Base-by-base conservation (phyloP, 1,140 invertebrate species). In the Steinernema feltiae region DNA sequence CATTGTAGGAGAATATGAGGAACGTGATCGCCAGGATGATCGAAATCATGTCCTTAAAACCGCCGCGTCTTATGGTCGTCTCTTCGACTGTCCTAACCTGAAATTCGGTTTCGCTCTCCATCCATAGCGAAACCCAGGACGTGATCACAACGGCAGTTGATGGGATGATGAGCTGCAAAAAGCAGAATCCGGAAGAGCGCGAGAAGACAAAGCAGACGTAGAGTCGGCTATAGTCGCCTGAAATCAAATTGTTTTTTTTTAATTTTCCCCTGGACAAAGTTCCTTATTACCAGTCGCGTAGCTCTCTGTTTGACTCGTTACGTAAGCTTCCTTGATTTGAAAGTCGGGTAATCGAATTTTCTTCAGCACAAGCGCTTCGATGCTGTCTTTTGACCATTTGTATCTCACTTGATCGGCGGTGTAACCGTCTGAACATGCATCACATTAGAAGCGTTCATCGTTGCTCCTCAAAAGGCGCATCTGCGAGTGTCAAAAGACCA, bases 1-100 rank as follows among this genome's bases (percentile, higher is more conserved):
- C 93, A 88, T 97, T 97, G 83, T 94, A 97, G 82, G 93, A 96
- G 80, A 95, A 97, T 93, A 98, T 97, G 81, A 98, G 91, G 79
- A 95, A 97, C 82, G 95, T 97, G 94, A 98, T 97, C 84, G 95
- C 97, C 88, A 97, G 91, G 88, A 97, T 87, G 29, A 79, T 93
- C 88, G 78, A 97, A 88, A 94, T 96, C 85, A 97, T 94, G 86
- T 94, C 79, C 84, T 97, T 90, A 82, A 94, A 32, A 41, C 35
- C n/a, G n/a, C n/a, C n/a, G n/a, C n/a, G n/a, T n/a, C n/a, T n/a
- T n/a, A n/a, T n/a, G n/a, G n/a, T n/a, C 41, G n/a, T 46, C 7
- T 46, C 32, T 31, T 15, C 18, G 30, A 27, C n/a, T 24, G 18
- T 32, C 35, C n/a, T n/a, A n/a, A 75, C 48, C 30, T 77, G 73